These are phyloP conservation scores for Thyatira batis DNA, from an alignment of 2,888 invertebrate species.

Conservation along the genomic window DNA sequence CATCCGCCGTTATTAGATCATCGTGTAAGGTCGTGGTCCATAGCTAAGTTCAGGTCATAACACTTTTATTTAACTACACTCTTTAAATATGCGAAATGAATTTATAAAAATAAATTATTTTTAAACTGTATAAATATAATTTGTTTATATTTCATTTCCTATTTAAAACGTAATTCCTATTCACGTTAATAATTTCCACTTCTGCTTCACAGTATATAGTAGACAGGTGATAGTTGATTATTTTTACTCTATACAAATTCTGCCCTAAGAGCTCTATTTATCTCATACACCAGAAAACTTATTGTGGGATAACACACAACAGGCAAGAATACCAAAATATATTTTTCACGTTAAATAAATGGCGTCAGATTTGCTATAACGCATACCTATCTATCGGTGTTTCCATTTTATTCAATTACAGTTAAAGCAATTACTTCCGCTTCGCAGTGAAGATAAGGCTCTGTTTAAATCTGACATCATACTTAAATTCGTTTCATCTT, in stretches of 20 bases:
- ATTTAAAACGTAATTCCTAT: too few species aligned
- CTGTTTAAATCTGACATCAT: neutral
- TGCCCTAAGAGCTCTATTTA: too few species aligned
- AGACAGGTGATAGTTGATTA: too few species aligned
- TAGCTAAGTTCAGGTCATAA: slow-evolving; percentile 12
- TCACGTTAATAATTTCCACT: too few species aligned
- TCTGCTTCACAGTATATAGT: too few species aligned
- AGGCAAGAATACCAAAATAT: neutral
- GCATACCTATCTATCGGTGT: neutral
- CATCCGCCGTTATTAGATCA: slow-evolving; percentile 63
- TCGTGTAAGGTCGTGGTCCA: slow-evolving; percentile 38
- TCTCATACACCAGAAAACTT: too few species aligned
- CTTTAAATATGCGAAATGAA: neutral
- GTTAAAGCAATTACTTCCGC: neutral
- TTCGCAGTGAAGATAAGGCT: neutral
- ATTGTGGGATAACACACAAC: too few species aligned
- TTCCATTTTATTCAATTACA: neutral
- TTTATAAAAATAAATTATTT: too few species aligned
- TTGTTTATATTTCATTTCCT: too few species aligned
- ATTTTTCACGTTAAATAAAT: slow-evolving; percentile 4
- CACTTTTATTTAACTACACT: slow-evolving; percentile 2
- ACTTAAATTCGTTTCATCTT: neutral
- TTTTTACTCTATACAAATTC: too few species aligned
- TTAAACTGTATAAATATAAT: too few species aligned
- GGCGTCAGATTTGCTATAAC: slow-evolving; percentile 11